Conservation (phyloP, 2,113 vertebrate genomes). For the Jacana jacana region DNA sequence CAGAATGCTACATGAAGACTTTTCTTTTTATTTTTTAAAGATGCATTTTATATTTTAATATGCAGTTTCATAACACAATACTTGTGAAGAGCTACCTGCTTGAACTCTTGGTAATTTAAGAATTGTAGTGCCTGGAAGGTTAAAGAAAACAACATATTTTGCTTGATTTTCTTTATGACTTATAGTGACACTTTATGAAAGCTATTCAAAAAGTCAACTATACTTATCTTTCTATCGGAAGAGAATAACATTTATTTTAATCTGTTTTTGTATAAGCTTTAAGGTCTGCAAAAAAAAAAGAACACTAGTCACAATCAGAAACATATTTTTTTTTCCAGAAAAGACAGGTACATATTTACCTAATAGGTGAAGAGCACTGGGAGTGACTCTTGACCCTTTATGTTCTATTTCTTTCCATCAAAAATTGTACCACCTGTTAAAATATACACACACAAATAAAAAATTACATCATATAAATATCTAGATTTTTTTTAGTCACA, state of each 20-base stretch:
- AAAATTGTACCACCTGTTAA: not conserved
- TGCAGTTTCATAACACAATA: not conserved
- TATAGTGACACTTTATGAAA: not conserved
- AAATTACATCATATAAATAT: not conserved
- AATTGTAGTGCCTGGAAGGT: not conserved
- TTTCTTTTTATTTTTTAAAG: not conserved
- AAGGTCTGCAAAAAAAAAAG: not conserved
- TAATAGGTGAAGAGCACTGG: not conserved
- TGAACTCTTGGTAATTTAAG: not conserved
- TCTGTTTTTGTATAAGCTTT: not conserved
- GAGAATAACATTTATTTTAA: not conserved
- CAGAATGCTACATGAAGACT: not conserved
- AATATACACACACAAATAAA: not conserved
- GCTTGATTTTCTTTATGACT: not conserved
- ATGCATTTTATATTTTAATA: not conserved
- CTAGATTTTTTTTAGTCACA: not conserved
- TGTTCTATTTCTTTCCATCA: not conserved
- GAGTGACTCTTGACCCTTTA: not conserved
- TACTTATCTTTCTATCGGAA: not conserved
- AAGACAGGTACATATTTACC: not conserved
- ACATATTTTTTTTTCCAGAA: not conserved
- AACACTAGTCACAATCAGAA: not conserved
- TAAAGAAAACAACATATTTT: not conserved
- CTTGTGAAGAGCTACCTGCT: not conserved
- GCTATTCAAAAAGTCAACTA: not conserved